phyloP scores from a whole-genome alignment of 2,797 vertebrate species.

The Hozukius guyotensis region DNA sequence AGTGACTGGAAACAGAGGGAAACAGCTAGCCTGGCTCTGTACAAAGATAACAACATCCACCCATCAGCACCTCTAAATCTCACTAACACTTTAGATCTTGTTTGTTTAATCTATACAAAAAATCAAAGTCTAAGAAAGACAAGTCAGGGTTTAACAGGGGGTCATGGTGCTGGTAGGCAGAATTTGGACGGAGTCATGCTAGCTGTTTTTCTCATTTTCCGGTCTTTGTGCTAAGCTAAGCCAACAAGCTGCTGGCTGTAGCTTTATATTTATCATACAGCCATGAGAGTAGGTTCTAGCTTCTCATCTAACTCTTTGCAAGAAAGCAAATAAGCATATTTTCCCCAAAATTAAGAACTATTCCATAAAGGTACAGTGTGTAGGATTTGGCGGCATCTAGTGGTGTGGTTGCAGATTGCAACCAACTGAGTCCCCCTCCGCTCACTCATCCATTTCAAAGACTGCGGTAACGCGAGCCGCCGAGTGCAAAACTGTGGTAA shows the following conservation, averaged over 20 bases:
- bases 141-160: not conserved
- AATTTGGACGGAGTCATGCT: not conserved
- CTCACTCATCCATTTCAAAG: too few relatives aligned
- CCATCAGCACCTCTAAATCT: too few relatives aligned
- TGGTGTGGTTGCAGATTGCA: too few relatives aligned
- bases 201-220: not conserved
- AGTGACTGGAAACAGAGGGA: not conserved
- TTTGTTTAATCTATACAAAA: not conserved
- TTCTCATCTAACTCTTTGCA: not conserved
- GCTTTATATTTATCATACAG: too few relatives aligned
- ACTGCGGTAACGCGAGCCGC: too few relatives aligned
- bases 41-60: not conserved
- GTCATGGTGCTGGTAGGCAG: not conserved
- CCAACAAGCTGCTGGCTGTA: not conserved
- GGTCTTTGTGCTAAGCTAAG: not conserved
- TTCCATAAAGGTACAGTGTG: too few relatives aligned
- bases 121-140: not conserved
- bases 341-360: not conserved
- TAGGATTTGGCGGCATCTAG: too few relatives aligned
- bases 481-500: too few relatives aligned
- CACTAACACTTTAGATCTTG: not conserved
- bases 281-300: rapidly evolving
- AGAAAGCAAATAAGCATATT: not conserved
- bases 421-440: too few relatives aligned
- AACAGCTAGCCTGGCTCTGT: not conserved